phyloP scores from a whole-genome alignment of 2,113 vertebrate genomes.

The Pelusios castaneus region DNA sequence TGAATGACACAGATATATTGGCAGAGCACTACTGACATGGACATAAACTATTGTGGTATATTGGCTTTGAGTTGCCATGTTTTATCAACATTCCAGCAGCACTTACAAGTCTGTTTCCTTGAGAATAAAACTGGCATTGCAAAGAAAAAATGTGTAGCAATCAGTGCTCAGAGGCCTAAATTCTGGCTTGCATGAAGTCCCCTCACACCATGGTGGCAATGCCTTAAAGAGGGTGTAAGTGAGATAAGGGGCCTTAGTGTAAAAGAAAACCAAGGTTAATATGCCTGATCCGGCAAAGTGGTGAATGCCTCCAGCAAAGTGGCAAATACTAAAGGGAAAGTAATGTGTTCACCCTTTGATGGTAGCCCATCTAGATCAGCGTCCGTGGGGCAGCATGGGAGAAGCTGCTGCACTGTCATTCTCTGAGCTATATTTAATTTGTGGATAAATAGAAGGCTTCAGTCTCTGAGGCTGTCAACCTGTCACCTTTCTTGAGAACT shows the following conservation, averaged over 20 bases:
- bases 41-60: rapidly evolving
- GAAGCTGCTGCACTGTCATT: not conserved
- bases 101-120: not conserved
- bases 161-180: not conserved
- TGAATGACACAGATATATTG: not conserved
- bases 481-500: not conserved
- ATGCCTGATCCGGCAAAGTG: not conserved
- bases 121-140: not conserved
- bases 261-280: rapidly evolving
- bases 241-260: too few relatives aligned
- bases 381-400: not conserved
- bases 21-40: rapidly evolving
- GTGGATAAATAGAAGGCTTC: not conserved
- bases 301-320: not conserved
- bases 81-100: rapidly evolving
- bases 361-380: not conserved
- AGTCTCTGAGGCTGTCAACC: not conserved
- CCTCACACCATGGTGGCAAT: rapidly evolving
- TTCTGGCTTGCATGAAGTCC: not conserved
- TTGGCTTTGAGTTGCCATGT: rapidly evolving
- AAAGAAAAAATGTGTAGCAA: not conserved
- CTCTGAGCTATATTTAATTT: not conserved
- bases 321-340: not conserved
- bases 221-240: not conserved
- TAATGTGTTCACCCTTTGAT: not conserved